phyloP scores from a whole-genome alignment of 92 coral and sea anemone genomes.

The Phenganax marumi region DNA sequence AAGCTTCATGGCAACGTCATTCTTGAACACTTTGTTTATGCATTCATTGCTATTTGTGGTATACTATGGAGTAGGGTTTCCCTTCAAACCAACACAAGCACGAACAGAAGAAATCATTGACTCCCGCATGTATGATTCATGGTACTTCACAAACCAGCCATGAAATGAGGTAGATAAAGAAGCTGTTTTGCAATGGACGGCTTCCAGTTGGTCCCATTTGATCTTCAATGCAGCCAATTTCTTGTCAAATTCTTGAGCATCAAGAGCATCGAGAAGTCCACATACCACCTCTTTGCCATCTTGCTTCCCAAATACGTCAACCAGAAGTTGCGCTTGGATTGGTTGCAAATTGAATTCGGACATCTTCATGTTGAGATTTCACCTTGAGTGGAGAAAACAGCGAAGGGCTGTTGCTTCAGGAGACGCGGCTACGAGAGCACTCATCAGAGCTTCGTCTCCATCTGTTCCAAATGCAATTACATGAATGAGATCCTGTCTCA shows the following conservation, averaged over 20 bases:
- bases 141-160: slow-evolving; percentile 47
- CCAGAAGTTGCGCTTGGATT: slow-evolving; percentile 39
- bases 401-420: slow-evolving; percentile 39
- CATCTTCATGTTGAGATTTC: slow-evolving; percentile 43
- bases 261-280: slow-evolving; percentile 47
- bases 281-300: slow-evolving; percentile 31
- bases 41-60: slow-evolving; percentile 42
- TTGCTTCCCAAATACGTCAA: slow-evolving; percentile 52
- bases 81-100: slow-evolving; percentile 47
- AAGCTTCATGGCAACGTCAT: slow-evolving; percentile 34
- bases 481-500: slow-evolving; percentile 28
- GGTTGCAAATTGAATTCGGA: slow-evolving; percentile 38
- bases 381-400: slow-evolving; percentile 53
- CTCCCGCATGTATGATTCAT: slow-evolving; percentile 45
- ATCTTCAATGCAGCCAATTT: slow-evolving; percentile 46
- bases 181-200: slow-evolving; percentile 10
- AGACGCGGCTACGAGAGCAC: slow-evolving; percentile 41
- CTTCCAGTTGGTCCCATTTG: slow-evolving; percentile 48
- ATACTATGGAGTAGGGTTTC: slow-evolving; percentile 52
- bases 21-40: slow-evolving; percentile 39
- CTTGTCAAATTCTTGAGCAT: slow-evolving; percentile 47
- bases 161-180: slow-evolving; percentile 27
- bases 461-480: slow-evolving; percentile 50
- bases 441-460: slow-evolving; percentile 51
- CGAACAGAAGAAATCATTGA: slow-evolving; percentile 53